phyloP scores from a whole-genome alignment of 2,113 vertebrate species.

The Dipodomys stephensi region DNA sequence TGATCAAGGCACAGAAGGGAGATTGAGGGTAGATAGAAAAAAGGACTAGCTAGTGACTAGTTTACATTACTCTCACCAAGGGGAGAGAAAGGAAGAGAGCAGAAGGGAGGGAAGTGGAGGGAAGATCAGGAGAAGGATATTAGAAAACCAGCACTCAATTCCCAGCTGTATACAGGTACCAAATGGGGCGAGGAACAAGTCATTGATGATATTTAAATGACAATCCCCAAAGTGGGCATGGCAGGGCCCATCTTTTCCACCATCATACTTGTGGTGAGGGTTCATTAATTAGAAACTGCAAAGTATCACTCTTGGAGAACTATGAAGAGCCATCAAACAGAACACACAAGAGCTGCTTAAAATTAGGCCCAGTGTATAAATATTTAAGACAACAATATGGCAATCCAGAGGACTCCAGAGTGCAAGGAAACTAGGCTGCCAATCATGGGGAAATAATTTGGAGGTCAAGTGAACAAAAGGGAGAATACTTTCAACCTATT shows the following conservation, averaged over 20 bases:
- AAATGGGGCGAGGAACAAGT: background rate
- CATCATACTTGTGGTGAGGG: background rate
- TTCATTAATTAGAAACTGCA: background rate
- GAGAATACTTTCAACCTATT: background rate
- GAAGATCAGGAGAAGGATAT: background rate
- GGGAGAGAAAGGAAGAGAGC: background rate
- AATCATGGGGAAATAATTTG: background rate
- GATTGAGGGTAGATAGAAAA: background rate
- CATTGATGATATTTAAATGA: conserved; percentile 12
- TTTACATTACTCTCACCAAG: background rate
- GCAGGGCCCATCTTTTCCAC: background rate
- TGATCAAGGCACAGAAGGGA: background rate
- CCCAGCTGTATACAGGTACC: background rate
- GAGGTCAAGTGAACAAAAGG: background rate
- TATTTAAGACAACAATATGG: background rate
- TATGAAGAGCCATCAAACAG: background rate
- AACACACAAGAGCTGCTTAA: background rate
- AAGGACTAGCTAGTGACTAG: background rate
- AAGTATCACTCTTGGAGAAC: background rate
- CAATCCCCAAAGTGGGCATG: background rate
- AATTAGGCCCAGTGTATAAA: background rate
- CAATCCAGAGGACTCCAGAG: background rate
- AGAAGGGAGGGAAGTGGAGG: too few species aligned
- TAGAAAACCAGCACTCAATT: background rate
- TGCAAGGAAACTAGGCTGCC: background rate